These are phyloP conservation scores for Paraplagusia blochii DNA, from an alignment of 2,113 vertebrate genomes.

Conservation along the genomic window DNA sequence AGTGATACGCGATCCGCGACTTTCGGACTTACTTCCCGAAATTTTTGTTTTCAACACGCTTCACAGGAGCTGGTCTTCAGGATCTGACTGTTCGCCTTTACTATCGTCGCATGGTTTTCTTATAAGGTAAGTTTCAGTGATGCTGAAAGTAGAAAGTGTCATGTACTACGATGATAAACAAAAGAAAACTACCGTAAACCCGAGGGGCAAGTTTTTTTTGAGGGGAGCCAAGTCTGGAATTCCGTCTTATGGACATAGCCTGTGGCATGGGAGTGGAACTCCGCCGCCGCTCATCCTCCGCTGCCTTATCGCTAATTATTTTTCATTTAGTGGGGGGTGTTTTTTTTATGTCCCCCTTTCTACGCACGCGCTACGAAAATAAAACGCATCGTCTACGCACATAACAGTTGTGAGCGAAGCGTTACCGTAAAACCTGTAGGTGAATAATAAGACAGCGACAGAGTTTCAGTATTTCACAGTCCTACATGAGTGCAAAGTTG, in stretches of 20 bases:
- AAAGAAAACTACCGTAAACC: conserved; percentile 2
- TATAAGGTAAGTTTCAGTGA: conserved; percentile 70
- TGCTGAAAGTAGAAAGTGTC: conserved; percentile 6
- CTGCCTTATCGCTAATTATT: background rate
- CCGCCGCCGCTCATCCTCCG: background rate
- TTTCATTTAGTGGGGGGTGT: background rate
- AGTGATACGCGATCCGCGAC: conserved; percentile 72
- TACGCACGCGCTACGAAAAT: background rate
- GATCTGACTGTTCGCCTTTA: conserved; percentile 36
- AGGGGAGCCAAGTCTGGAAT: conserved; percentile 1
- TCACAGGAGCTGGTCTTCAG: conserved; percentile 9
- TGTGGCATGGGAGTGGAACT: background rate
- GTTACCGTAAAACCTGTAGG: background rate
- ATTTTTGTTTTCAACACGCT: conserved; percentile 12
- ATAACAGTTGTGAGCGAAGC: background rate
- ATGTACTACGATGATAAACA: background rate
- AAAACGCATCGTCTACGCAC: background rate
- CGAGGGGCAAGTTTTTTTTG: conserved; percentile 30
- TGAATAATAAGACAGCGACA: background rate
- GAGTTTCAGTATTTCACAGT: background rate
- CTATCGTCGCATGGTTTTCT: conserved; percentile 26
- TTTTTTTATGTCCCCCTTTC: background rate
- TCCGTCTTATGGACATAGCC: conserved; percentile 5
- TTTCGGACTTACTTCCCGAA: conserved; percentile 48
- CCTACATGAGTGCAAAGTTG: conserved; percentile 39